Evolutionary conservation across 2,888 invertebrate genomes (phyloP).

Genomic region (Microctonus hyperodae): DNA sequence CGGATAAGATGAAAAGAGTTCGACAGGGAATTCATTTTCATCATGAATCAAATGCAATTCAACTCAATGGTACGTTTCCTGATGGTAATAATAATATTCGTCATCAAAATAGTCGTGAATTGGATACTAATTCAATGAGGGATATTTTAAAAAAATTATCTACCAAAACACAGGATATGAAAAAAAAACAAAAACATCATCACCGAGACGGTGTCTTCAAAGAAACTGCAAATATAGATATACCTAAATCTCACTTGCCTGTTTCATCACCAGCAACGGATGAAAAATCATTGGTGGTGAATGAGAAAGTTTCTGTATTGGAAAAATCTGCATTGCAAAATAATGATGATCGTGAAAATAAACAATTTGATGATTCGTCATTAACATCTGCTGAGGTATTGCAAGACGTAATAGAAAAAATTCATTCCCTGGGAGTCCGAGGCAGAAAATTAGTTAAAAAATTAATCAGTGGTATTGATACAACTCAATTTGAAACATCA

Average conservation of each 20-base stretch:
- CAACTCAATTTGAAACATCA: constrained; percentile 35
- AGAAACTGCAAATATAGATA: constrained; percentile 52
- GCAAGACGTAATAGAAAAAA: constrained; percentile 67
- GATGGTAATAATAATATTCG: not conserved
- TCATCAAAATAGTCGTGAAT: constrained; percentile 48
- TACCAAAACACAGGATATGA: constrained; percentile 49
- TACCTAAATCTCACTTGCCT: constrained; percentile 38
- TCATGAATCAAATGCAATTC: constrained; percentile 53
- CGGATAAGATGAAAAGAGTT: constrained; percentile 71
- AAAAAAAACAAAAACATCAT: constrained; percentile 49
- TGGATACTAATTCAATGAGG: constrained; percentile 54
- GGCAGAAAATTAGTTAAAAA: constrained; percentile 67
- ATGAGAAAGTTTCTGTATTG: not conserved
- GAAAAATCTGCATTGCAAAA: not conserved
- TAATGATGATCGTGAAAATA: not conserved
- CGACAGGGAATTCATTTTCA: constrained; percentile 71
- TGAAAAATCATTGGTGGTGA: too few species aligned
- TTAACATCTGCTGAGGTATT: constrained; percentile 67
- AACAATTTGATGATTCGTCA: not conserved
- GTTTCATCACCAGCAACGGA: not conserved
- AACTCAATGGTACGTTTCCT: constrained; percentile 31
- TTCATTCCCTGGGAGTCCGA: constrained; percentile 68
- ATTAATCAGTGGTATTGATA: constrained; percentile 64
- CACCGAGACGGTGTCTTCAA: constrained; percentile 53
- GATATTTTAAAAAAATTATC: constrained; percentile 51